Evolutionary conservation across 2,113 vertebrate species (phyloP).

Genomic region (Epinephelus moara): DNA sequence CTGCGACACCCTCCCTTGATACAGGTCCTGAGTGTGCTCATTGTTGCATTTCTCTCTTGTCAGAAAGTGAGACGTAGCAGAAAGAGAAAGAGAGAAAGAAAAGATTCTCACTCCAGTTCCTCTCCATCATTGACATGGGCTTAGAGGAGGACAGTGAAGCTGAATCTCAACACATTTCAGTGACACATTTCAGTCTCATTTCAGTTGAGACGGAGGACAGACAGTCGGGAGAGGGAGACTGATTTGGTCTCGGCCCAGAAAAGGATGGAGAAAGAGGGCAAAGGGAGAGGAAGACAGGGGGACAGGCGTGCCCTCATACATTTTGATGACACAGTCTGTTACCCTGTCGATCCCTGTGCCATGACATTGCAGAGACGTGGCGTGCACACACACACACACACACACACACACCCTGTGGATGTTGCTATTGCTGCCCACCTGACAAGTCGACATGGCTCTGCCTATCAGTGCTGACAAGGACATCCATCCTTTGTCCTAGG

Average conservation of each 20-base stretch:
- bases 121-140: slow-evolving; percentile 31
- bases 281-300: slow-evolving; percentile 16
- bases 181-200: slow-evolving; percentile 46
- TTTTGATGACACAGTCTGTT: slow-evolving; percentile 60
- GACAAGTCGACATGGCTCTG: slow-evolving; percentile 50
- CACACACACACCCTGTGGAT: slow-evolving; percentile 7
- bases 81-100: slow-evolving; percentile 22
- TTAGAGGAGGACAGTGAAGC: slow-evolving; percentile 25
- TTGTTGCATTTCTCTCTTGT: slow-evolving; percentile 64
- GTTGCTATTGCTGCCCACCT: slow-evolving; percentile 40
- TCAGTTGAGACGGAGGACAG: slow-evolving; percentile 28
- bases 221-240: background rate
- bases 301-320: slow-evolving; percentile 33
- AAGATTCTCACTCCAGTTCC: slow-evolving; percentile 42
- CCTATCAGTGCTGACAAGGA: slow-evolving; percentile 66
- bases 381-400: slow-evolving; percentile 29
- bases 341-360: slow-evolving; percentile 28
- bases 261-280: background rate
- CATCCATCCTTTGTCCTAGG: slow-evolving; percentile 58
- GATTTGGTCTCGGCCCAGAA: slow-evolving; percentile 5
- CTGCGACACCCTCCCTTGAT: slow-evolving; percentile 48
- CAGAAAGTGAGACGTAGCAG: slow-evolving; percentile 55
- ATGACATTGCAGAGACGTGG: slow-evolving; percentile 54
- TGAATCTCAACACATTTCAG: slow-evolving; percentile 32
- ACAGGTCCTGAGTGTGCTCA: slow-evolving; percentile 57